These are phyloP conservation scores for Sardina pilchardus DNA, from an alignment of 2,113 vertebrate species.

Conservation along the genomic window DNA sequence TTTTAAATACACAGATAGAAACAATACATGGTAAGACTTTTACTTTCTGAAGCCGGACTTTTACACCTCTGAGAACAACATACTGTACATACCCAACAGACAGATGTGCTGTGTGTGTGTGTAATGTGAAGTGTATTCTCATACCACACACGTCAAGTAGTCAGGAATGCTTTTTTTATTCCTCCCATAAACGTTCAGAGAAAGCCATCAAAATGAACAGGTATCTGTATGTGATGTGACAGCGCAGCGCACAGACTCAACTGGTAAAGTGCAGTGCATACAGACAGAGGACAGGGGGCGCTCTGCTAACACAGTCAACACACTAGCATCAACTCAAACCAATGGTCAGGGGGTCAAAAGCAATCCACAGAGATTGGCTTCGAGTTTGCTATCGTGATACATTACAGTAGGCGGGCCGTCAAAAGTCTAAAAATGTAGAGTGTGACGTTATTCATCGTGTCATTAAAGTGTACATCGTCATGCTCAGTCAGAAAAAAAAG, in stretches of 20 bases:
- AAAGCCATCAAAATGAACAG: slow-evolving; percentile 6
- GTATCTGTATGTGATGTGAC: background rate
- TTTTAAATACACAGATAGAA: too few relatives aligned
- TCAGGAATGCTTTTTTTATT: slow-evolving; percentile 8
- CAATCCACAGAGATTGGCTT: background rate
- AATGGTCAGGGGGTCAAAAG: background rate
- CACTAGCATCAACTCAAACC: background rate
- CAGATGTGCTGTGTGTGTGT: background rate
- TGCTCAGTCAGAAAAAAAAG: background rate
- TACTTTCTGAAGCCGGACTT: too few relatives aligned
- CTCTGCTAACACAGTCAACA: background rate
- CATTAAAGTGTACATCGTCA: background rate
- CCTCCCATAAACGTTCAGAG: background rate
- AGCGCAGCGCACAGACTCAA: background rate
- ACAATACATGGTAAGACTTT: too few relatives aligned
- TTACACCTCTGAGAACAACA: too few relatives aligned
- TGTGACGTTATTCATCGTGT: background rate
- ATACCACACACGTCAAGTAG: background rate
- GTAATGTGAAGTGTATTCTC: background rate
- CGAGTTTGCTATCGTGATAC: background rate
- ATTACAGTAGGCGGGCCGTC: background rate
- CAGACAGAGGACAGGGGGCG: background rate
- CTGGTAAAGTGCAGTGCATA: slow-evolving; percentile 15
- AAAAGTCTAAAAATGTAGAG: background rate
- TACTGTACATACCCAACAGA: background rate